Base-by-base conservation (phyloP, 2,113 vertebrate species). In the Microtus montanus region DNA sequence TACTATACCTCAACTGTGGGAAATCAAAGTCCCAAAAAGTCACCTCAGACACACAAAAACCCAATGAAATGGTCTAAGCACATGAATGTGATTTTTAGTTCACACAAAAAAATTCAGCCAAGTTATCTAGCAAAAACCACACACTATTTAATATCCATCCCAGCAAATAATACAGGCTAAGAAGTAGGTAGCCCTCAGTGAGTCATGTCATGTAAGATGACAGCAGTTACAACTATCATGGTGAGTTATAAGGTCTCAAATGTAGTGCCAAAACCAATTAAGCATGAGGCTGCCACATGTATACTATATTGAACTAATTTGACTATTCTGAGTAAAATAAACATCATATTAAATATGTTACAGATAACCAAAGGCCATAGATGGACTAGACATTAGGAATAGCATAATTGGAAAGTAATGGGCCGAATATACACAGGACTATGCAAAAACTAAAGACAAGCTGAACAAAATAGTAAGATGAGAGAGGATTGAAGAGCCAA, bases 311-410 rank as follows among this genome's bases (percentile, higher is more conserved):
- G 82, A 17, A 66, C n/a, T 2, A 24, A 54, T 79, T 13, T 94
- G n/a, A 84, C 44, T 83, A 35, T 35, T 70, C 49, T 78, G 38
- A 89, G 85, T 26, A 95, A 93, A 96, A 91, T 35, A 30, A 91
- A 47, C 15, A 7, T 7, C 8, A 68, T 28, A 70, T 20, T 73
- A 77, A 85, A 68, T 47, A 58, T 49, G 20, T 13, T 86, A 47
- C 15, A 92, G 10, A 79, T 73, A 52, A 19, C 24, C 17, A 41
- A n/a, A 78, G 10, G 77, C 33, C 44, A 22, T 19, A 91, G 91
- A 58, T 58, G 9, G 44, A 12, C 7, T 54, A 28, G 5, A 3
- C 33, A 80, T 3, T 15, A 64, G 6, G 4, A 19, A 86, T 70
- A 82, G 15, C 15, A 68, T 73, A 1, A 58, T 58, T 61, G 86